Conservation (phyloP, 2,888 invertebrate species). For the Aphidoletes aphidimyza region DNA sequence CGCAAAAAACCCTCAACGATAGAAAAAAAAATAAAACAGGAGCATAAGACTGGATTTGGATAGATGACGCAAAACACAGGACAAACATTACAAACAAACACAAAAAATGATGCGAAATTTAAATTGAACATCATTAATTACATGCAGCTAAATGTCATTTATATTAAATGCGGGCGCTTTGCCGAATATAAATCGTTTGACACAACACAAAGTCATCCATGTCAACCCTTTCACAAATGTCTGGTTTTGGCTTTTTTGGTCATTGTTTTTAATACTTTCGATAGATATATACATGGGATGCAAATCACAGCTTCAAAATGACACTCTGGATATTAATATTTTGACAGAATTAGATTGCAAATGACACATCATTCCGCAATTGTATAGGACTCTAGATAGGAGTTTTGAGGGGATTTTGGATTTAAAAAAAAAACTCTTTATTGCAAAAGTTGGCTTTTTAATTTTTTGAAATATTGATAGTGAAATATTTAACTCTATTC, state of each 20-base stretch:
- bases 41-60: background rate
- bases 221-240: constrained; percentile 14
- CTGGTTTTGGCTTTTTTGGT: background rate
- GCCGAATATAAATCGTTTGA: background rate
- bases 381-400: no score
- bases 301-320: background rate
- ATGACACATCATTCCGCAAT: no score
- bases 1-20: background rate
- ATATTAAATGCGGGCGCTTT: constrained; percentile 29
- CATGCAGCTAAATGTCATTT: constrained; percentile 49
- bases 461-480: no score
- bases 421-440: no score
- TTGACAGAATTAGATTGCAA: constrained; percentile 29
- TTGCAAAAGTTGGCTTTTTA: no score
- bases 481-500: no score
- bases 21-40: background rate
- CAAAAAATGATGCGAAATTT: constrained; percentile 35
- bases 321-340: background rate
- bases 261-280: constrained; percentile 19
- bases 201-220: constrained; percentile 39
- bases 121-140: constrained; percentile 51
- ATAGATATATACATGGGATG: no score
- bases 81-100: background rate
- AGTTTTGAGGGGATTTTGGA: no score
- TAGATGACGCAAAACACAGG: background rate